Base-by-base conservation (phyloP, 1,140 invertebrate species). In the Stegodyphus mimosarum region DNA sequence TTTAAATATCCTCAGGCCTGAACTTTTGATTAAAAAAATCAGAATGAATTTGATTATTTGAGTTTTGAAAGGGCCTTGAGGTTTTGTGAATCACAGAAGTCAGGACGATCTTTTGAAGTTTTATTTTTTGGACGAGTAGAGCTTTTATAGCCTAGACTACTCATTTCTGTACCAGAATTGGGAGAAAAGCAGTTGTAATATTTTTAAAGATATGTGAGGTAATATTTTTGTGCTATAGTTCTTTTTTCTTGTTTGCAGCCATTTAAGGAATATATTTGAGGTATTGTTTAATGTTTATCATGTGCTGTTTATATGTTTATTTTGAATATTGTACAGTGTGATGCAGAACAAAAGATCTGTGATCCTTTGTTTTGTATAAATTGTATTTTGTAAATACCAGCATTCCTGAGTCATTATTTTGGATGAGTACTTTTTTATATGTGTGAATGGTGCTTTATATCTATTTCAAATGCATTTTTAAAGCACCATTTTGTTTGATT, bases 321-420 rank as follows among this genome's bases (percentile, higher is more conserved):
- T 75, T 70, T 76, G 51, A 55, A 55, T 74, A 53, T 69, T 84
- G 81, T 84, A 84, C 72, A 83, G 80, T 83, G 15, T 72, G 60
- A 50, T 83, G 70, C 70, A 76, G 60, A 76, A 70, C 48, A 49
- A 15, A 53, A 52, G 70, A 33, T 83, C 71, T 83, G 73, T 17
- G 73, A 75, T 70, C 64, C 52, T 66, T 11, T 9, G 52, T 76
- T 76, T 63, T 75, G 64, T 75, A 10, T 33, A 66, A 60, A 75
- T 67, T 84, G 81, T 84, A 66, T 67, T 84, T 67, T 84, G 81
- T 84, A 84, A 52, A 84, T 84, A 84, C 52, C 50, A 75, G 81
- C 72, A 84, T 84, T 84, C 72, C 81, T 69, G 10, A 76, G 73
- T 83, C 80, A 83, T 33, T 48, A 55, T 52, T 50, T 66, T 63